Conservation (phyloP, 2,113 vertebrate species). For the Gopherus evgoodei region DNA sequence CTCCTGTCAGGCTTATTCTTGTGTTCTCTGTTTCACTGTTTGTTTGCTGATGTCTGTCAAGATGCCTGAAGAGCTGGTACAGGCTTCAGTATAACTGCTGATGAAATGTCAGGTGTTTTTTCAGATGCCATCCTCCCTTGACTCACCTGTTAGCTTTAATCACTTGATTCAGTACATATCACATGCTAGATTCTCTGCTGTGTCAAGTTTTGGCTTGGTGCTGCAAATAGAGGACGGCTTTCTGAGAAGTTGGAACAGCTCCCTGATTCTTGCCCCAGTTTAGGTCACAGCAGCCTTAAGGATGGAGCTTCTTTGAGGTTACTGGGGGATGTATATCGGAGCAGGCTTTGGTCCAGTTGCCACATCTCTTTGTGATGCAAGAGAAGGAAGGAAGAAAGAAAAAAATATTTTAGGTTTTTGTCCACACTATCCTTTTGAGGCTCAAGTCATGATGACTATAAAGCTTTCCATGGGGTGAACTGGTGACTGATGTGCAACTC, state of each 20-base stretch:
- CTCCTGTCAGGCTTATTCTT: neutral
- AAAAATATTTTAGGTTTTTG: neutral
- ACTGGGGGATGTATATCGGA: neutral
- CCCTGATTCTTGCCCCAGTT: neutral
- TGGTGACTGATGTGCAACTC: neutral
- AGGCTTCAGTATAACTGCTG: neutral
- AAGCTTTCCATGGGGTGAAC: fast-evolving
- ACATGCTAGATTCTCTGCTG: neutral
- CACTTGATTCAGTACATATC: neutral
- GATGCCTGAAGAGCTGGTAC: neutral
- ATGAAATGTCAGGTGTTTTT: neutral
- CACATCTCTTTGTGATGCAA: neutral
- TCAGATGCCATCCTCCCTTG: neutral
- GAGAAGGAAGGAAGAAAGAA: neutral
- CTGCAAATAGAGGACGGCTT: neutral
- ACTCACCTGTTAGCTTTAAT: neutral
- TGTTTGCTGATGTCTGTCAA: neutral
- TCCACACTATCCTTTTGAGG: neutral
- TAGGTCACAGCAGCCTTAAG: neutral
- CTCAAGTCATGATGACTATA: neutral
- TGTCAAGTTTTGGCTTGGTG: neutral
- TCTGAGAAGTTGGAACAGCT: neutral
- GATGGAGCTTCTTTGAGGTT: neutral
- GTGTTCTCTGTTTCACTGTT: neutral
- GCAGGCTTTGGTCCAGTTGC: neutral